Evolutionary conservation across 2,888 invertebrate species (phyloP).

Genomic region (Ennomos fuscantarius): DNA sequence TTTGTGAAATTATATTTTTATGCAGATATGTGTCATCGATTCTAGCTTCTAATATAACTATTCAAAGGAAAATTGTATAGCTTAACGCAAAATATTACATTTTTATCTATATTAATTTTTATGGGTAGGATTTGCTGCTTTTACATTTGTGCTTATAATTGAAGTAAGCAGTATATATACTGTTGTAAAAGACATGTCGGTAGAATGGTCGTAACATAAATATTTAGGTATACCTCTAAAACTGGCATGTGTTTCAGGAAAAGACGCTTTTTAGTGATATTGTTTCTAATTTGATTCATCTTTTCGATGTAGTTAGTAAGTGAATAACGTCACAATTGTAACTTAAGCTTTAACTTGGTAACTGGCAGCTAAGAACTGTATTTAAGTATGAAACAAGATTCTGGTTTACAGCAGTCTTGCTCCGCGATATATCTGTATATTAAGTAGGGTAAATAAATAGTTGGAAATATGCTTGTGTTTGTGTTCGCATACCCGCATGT

Average conservation of each 20-base stretch:
- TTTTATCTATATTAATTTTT: conserved; percentile 27
- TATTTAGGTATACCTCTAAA: no score
- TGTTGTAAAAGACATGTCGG: no score
- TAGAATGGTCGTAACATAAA: no score
- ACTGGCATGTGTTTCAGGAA: no score
- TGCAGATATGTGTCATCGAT: conserved; percentile 22
- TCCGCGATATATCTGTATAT: conserved; percentile 39
- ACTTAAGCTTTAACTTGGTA: conserved; percentile 54
- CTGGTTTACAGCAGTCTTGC: conserved; percentile 1
- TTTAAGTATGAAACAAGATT: conserved; percentile 17
- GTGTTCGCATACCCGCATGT: conserved; percentile 65
- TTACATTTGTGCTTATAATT: conserved; percentile 6
- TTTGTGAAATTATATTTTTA: conserved; percentile 3
- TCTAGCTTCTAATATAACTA: conserved; percentile 7
- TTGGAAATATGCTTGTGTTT: conserved; percentile 66
- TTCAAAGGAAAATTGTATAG: conserved; percentile 39
- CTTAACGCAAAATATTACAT: conserved; percentile 37
- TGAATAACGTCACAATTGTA: conserved; percentile 43
- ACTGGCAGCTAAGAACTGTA: conserved; percentile 38
- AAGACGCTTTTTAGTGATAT: no score
- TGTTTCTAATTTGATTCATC: not conserved
- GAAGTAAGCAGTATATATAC: not conserved
- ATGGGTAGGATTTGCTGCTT: conserved; percentile 26
- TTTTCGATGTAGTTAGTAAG: conserved; percentile 29
- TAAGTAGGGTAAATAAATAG: conserved; percentile 59